These are phyloP conservation scores for Diaphora mendica DNA, from an alignment of 2,888 invertebrate genomes.

Conservation along the genomic window DNA sequence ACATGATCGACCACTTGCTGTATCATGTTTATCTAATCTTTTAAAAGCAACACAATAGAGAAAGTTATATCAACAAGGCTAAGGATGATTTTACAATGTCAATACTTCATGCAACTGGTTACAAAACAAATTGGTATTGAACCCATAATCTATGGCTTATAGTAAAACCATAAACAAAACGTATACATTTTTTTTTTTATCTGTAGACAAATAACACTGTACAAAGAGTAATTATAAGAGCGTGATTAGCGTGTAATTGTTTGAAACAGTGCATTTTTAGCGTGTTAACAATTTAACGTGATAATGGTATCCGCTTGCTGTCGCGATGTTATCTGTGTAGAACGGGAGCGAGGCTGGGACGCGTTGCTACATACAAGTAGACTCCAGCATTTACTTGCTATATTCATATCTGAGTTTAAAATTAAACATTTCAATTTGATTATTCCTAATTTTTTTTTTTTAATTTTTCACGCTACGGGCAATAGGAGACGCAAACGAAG, in stretches of 20 bases:
- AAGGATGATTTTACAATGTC: constrained; percentile 22
- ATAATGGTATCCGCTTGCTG: constrained; percentile 58
- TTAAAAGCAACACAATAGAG: constrained; percentile 17
- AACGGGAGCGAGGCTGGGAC: constrained; percentile 47
- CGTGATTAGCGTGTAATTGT: constrained; percentile 80
- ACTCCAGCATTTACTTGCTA: constrained; percentile 13
- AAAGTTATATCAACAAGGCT: fast-evolving
- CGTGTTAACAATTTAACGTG: constrained; percentile 61
- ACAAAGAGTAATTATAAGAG: constrained; percentile 68
- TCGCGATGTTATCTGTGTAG: constrained; percentile 60
- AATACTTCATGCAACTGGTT: constrained; percentile 28
- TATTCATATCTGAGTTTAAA: background rate
- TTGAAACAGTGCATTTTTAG: constrained; percentile 58
- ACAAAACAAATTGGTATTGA: constrained; percentile 16
- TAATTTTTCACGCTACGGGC: too few species aligned
- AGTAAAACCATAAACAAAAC: background rate
- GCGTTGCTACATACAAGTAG: constrained; percentile 27
- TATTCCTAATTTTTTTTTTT: too few species aligned
- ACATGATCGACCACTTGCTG: constrained; percentile 63
- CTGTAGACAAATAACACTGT: constrained; percentile 54
- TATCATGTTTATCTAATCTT: constrained; percentile 55
- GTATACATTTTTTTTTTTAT: constrained; percentile 31
- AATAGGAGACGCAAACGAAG: too few species aligned
- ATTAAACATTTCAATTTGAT: too few species aligned
- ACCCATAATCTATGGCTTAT: too few species aligned